Evolutionary conservation across 1,140 invertebrate species (phyloP).

Genomic region (Philotrypesis tridentata): DNA sequence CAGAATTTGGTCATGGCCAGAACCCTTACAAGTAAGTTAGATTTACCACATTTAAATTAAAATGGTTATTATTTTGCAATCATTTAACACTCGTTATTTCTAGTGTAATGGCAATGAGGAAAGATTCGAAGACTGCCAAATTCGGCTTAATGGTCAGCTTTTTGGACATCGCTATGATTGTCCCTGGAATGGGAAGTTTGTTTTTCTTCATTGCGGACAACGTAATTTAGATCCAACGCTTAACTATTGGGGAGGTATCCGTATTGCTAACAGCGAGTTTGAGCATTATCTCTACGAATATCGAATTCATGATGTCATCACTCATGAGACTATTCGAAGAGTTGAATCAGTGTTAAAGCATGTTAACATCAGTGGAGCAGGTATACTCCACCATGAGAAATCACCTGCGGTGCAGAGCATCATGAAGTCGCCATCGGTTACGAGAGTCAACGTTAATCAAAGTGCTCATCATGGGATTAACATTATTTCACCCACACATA

Average conservation of each 20-base stretch:
- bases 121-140: slow-evolving; percentile 89
- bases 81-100: slow-evolving; percentile 9
- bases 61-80: neutral
- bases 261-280: slow-evolving; percentile 92
- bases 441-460: slow-evolving; percentile 86
- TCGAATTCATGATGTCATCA: slow-evolving; percentile 86
- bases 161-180: slow-evolving; percentile 90
- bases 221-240: slow-evolving; percentile 80
- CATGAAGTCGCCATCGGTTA: slow-evolving; percentile 87
- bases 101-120: slow-evolving; percentile 89
- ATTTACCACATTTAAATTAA: neutral
- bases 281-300: slow-evolving; percentile 90
- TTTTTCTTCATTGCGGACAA: slow-evolving; percentile 94
- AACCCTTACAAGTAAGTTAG: slow-evolving; percentile 84
- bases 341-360: slow-evolving; percentile 86
- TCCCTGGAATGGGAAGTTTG: slow-evolving; percentile 91
- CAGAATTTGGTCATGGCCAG: slow-evolving; percentile 95
- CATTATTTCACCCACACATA: slow-evolving; percentile 89
- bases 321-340: slow-evolving; percentile 79
- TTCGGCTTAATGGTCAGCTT: slow-evolving; percentile 90
- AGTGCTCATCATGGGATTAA: slow-evolving; percentile 95
- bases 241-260: slow-evolving; percentile 97
- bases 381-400: slow-evolving; percentile 96
- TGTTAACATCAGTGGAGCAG: slow-evolving; percentile 94
- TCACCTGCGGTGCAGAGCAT: slow-evolving; percentile 93